Evolutionary conservation across 2,888 invertebrate genomes (phyloP).

Genomic region (Heterodera filipjevi): DNA sequence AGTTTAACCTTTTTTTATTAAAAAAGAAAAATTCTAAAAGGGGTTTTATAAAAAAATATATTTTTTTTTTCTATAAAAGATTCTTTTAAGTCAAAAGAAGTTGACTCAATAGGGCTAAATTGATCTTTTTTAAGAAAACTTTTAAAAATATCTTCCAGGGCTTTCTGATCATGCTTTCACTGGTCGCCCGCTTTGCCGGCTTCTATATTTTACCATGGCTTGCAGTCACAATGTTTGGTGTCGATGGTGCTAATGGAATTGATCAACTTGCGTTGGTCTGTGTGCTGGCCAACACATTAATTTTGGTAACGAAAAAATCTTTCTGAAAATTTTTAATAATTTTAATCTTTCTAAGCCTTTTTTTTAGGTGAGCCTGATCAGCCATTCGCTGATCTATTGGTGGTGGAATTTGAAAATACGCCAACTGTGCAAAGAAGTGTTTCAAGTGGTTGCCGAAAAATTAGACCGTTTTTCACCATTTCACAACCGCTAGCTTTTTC

Average conservation of each 20-base stretch:
- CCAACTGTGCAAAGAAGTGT: neutral
- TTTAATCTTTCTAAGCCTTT: neutral
- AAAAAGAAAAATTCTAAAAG: no score
- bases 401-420: slow-evolving; percentile 23
- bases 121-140: slow-evolving; percentile 18
- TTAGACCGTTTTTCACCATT: no score
- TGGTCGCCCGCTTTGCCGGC: slow-evolving; percentile 13
- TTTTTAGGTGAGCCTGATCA: slow-evolving; percentile 22
- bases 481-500: no score
- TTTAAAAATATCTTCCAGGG: neutral
- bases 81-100: no score
- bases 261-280: neutral
- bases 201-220: slow-evolving; percentile 19
- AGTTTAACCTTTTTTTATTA: no score
- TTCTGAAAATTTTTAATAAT: neutral
- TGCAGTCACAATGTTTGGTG: neutral
- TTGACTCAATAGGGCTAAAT: no score
- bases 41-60: no score
- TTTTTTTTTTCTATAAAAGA: no score
- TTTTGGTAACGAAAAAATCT: slow-evolving; percentile 24
- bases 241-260: neutral
- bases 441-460: neutral
- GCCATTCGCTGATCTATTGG: slow-evolving; percentile 22
- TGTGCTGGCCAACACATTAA: slow-evolving; percentile 4
- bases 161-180: slow-evolving; percentile 16